These are phyloP conservation scores for Pachydiplax longipennis DNA, from an alignment of 2,888 invertebrate species.

Conservation along the genomic window DNA sequence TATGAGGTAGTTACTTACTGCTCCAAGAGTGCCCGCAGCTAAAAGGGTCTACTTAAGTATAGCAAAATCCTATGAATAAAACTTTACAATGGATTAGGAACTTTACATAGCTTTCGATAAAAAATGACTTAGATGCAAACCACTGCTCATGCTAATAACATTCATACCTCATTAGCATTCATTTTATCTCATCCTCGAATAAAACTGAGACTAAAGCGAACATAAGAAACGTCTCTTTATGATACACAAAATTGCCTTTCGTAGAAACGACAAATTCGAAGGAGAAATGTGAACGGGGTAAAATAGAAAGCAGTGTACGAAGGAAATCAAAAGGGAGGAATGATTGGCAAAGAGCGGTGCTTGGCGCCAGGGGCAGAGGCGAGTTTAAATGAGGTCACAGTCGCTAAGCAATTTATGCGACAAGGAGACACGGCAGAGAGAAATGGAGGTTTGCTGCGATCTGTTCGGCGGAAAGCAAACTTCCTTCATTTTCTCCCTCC, in stretches of 20 bases:
- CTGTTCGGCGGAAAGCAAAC: not conserved
- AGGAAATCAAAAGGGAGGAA: not conserved
- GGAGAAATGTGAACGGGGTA: not conserved
- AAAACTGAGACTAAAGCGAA: not conserved
- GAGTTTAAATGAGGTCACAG: not conserved
- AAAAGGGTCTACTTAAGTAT: too few relatives aligned
- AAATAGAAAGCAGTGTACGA: not conserved
- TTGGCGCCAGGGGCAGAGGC: not conserved
- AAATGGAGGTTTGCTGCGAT: not conserved
- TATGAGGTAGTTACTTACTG: too few relatives aligned
- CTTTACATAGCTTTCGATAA: too few relatives aligned
- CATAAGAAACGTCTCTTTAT: not conserved
- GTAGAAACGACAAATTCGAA: not conserved
- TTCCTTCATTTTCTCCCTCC: not conserved
- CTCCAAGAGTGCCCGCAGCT: too few relatives aligned
- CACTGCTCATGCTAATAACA: too few relatives aligned
- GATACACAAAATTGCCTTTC: not conserved
- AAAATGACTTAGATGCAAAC: too few relatives aligned
- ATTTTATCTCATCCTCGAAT: too few relatives aligned
- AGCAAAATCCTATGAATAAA: too few relatives aligned
- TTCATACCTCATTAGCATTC: too few relatives aligned
- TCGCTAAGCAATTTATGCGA: not conserved
- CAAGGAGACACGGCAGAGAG: not conserved
- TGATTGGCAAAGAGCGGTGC: not conserved
- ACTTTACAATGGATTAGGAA: too few relatives aligned